These are phyloP conservation scores for Antigone vipio DNA, from an alignment of 2,113 vertebrate species.

Conservation along the genomic window DNA sequence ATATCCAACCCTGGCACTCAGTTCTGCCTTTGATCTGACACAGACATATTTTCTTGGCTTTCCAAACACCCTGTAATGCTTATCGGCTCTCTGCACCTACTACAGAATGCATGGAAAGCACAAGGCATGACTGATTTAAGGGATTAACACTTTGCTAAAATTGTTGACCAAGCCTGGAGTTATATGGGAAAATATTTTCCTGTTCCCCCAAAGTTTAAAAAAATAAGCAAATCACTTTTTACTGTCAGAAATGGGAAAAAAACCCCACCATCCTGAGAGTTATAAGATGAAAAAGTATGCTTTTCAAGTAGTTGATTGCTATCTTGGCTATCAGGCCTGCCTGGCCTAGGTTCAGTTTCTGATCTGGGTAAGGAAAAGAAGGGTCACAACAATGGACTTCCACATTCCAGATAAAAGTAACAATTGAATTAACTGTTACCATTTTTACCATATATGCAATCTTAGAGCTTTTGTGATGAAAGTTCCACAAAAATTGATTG, in stretches of 20 bases:
- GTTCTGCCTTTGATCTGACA: conserved; percentile 14
- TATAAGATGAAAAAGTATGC: neutral
- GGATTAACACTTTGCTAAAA: neutral
- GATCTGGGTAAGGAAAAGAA: neutral
- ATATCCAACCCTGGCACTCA: neutral
- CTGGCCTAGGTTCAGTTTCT: neutral
- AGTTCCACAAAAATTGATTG: neutral
- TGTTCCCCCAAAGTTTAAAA: neutral
- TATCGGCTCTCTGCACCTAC: neutral
- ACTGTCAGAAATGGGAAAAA: neutral
- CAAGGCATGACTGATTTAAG: neutral
- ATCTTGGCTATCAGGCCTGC: neutral
- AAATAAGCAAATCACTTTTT: neutral
- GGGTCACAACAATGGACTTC: neutral
- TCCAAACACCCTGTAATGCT: neutral
- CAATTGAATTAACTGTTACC: neutral
- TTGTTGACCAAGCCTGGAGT: neutral
- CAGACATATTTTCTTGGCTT: neutral
- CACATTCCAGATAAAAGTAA: neutral
- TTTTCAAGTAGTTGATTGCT: neutral
- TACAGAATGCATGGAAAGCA: fast-evolving
- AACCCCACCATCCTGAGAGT: neutral
- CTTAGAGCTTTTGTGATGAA: neutral
- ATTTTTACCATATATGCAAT: neutral
- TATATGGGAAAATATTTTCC: neutral